Evolutionary conservation across 2,888 invertebrate species (phyloP).

Genomic region (Heteropelma amictum): DNA sequence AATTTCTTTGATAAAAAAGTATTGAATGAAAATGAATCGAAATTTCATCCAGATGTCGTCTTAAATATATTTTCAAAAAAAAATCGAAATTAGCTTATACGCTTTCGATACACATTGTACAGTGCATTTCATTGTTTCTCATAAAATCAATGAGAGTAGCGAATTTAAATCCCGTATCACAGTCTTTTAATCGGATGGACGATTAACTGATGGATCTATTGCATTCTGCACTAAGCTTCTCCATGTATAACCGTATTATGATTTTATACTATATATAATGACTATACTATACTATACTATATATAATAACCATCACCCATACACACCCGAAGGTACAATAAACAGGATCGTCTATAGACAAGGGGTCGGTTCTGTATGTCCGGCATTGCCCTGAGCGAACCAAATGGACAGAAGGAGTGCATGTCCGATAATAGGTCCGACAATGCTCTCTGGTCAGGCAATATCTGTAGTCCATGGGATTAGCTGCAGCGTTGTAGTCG

Average conservation of each 20-base stretch:
- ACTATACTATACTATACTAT: too few relatives aligned
- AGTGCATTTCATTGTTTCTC: too few relatives aligned
- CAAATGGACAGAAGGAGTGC: slow-evolving; percentile 52
- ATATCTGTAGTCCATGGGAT: slow-evolving; percentile 56
- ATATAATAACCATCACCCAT: too few relatives aligned
- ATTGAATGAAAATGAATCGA: too few relatives aligned
- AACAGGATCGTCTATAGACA: slow-evolving; percentile 14
- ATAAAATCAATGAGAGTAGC: not conserved
- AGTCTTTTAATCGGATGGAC: not conserved
- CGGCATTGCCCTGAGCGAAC: slow-evolving; percentile 51
- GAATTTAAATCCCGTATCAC: not conserved
- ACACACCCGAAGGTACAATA: not conserved
- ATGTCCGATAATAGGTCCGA: slow-evolving; percentile 57
- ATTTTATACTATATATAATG: not conserved
- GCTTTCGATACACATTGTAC: too few relatives aligned
- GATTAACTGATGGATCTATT: not conserved
- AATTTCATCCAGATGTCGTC: too few relatives aligned
- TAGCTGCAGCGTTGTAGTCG: slow-evolving; percentile 53
- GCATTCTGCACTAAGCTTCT: not conserved
- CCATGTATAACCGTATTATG: too few relatives aligned
- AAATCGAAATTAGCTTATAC: too few relatives aligned
- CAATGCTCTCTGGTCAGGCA: slow-evolving; percentile 52
- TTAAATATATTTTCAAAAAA: too few relatives aligned
- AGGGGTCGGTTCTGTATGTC: slow-evolving; percentile 43
- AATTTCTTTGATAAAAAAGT: too few relatives aligned